Percentiles rank a stretch among this genome's conserved stretches.
phyloP scores from a whole-genome alignment of 1,140 invertebrate genomes.

The Lethrus apterus region DNA sequence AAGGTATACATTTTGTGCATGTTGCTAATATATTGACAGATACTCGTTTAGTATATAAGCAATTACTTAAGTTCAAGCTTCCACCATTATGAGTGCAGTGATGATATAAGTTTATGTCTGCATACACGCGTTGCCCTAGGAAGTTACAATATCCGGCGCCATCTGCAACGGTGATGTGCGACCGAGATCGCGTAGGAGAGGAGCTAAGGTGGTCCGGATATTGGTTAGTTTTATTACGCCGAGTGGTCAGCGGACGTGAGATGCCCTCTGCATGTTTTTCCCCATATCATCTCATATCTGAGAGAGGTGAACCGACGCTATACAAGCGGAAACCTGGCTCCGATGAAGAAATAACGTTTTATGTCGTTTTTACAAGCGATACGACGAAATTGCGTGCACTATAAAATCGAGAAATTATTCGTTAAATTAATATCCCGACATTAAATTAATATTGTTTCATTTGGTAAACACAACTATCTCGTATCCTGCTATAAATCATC shows the following conservation, averaged over 20 bases:
- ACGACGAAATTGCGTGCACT: slow-evolving; percentile 23
- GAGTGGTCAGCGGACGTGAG: slow-evolving; percentile 33
- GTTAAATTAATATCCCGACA: slow-evolving; percentile 15
- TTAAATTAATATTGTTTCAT: slow-evolving; percentile 24
- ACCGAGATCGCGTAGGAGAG: slow-evolving; percentile 10
- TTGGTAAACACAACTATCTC: slow-evolving; percentile 10
- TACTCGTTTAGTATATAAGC: too few relatives aligned
- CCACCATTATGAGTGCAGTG: too few relatives aligned
- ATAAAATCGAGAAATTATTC: slow-evolving; percentile 13
- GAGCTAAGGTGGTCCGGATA: slow-evolving; percentile 33
- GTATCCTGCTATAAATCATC: too few relatives aligned
- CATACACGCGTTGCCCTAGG: slow-evolving; percentile 13
- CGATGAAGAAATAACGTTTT: slow-evolving; percentile 39
- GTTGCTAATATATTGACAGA: too few relatives aligned
- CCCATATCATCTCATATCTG: slow-evolving; percentile 27
- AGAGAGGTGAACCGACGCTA: slow-evolving; percentile 7
- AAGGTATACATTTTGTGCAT: too few relatives aligned
- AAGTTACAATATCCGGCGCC: slow-evolving; percentile 32
- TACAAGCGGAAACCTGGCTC: slow-evolving; percentile 31
- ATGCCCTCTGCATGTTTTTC: slow-evolving; percentile 30
- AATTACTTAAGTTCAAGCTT: too few relatives aligned
- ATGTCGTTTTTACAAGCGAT: slow-evolving; percentile 35
- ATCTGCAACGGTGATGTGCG: slow-evolving; percentile 21
- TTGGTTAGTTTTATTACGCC: slow-evolving; percentile 37
- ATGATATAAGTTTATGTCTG: too few relatives aligned